Base-by-base conservation (phyloP, 2,113 vertebrate genomes). In the Ailurus styani region DNA sequence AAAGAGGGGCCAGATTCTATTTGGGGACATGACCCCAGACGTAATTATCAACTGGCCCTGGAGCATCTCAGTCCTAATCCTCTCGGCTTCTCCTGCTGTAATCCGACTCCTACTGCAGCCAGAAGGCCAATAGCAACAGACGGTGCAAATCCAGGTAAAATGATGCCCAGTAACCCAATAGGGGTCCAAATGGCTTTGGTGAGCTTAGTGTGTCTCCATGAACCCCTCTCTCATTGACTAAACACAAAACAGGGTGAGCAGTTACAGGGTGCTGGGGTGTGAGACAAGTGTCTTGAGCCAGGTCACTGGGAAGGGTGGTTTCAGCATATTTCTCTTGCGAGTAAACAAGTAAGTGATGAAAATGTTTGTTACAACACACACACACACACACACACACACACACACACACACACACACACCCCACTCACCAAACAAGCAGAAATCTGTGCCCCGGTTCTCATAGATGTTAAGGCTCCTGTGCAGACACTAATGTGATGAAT, bases 161-260 rank as follows among this genome's bases (percentile, higher is more conserved):
- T 0, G 18, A 14, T 12, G 45, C 13, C 1, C 13, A 6, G 90
- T 93, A 96, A 98, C 96, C 84, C 93, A 88, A 82, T 84, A 96
- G 60, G 86, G 75, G 68, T 84, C 90, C 97, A 92, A 96, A 85
- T n/a, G 96, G 96, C 93, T 96, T 88, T 47, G 82, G 85, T 91
- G 86, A 96, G 34, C 73, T 96, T 57, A 55, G 21, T 45, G 14
- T 27, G 60, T 87, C 77, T 91, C 52, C 1, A 52, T 37, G 54
- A 37, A 89, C 78, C 82, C n/a, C 90, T 66, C 40, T 78, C 83
- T 86, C 78, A 52, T 40, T 37, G 64, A 78, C 68, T 29, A 93
- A 82, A 87, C 55, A 62, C 64, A 85, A 83, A 91, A 42, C 21
- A 2, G 7, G 15, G 17, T 15, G 62, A 90, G 62, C 12, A 68